Evolutionary conservation across 1,140 invertebrate genomes (phyloP).

Genomic region (Heliconius himera): DNA sequence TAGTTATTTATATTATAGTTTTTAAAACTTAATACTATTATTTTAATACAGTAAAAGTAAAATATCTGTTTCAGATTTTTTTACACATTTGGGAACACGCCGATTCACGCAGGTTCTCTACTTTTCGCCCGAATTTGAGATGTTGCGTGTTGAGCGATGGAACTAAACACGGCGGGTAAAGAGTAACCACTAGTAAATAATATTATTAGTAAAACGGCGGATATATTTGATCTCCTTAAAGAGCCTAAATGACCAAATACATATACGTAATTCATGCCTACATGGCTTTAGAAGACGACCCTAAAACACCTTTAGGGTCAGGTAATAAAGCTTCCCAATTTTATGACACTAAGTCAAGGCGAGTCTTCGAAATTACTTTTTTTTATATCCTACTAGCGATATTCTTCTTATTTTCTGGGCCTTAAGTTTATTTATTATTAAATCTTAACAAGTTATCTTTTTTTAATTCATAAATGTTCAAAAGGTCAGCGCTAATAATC

Average conservation of each 20-base stretch:
- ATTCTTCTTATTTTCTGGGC: not conserved
- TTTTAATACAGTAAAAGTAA: too few relatives aligned
- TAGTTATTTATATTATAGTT: not conserved
- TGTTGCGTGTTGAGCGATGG: too few relatives aligned
- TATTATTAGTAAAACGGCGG: not conserved
- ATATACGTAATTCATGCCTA: not conserved
- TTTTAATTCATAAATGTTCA: too few relatives aligned
- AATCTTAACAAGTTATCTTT: too few relatives aligned
- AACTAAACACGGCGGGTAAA: too few relatives aligned
- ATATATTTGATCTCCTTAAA: not conserved
- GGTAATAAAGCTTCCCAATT: conserved; percentile 8
- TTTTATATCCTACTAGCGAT: not conserved
- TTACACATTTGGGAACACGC: too few relatives aligned
- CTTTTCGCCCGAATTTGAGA: too few relatives aligned
- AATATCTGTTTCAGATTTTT: too few relatives aligned
- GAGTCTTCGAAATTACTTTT: not conserved
- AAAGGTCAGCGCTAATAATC: too few relatives aligned
- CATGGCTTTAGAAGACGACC: not conserved
- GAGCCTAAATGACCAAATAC: not conserved
- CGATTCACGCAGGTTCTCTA: too few relatives aligned
- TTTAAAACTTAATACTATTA: too few relatives aligned
- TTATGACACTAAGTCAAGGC: not conserved
- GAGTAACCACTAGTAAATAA: too few relatives aligned
- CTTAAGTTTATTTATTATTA: not conserved
- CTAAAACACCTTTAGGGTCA: conserved; percentile 10